Conservation (phyloP, 2,888 invertebrate species). For the Cephus pulcher region DNA sequence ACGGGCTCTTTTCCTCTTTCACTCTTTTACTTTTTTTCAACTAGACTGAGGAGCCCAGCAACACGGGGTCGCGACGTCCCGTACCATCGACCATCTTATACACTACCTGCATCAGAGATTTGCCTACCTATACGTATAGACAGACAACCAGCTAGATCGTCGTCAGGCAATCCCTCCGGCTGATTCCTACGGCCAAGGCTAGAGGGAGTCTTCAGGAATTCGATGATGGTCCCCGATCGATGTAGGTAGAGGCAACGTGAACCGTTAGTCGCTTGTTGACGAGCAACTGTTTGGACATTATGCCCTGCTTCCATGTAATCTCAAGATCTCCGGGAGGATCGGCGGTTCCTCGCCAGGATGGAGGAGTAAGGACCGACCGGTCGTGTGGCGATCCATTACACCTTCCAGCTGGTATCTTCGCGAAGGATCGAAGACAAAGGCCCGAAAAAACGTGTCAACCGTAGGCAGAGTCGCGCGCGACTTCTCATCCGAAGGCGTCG, state of each 20-base stretch:
- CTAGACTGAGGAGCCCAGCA: background rate
- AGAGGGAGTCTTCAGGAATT: constrained; percentile 36
- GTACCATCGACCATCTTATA: background rate
- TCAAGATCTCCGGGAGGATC: constrained; percentile 42
- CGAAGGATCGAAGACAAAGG: constrained; percentile 54
- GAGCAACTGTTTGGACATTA: constrained; percentile 60
- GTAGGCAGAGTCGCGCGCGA: constrained; percentile 24
- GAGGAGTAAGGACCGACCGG: constrained; percentile 35
- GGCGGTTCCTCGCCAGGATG: constrained; percentile 13
- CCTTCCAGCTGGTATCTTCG: constrained; percentile 49
- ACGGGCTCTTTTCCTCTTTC: constrained; percentile 25
- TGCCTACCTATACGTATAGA: background rate
- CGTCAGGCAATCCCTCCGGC: background rate
- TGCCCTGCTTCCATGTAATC: constrained; percentile 59
- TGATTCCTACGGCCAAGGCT: background rate
- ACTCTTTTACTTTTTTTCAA: constrained; percentile 13
- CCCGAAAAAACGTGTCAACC: constrained; percentile 45
- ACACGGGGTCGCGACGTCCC: background rate
- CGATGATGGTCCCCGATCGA: constrained; percentile 36
- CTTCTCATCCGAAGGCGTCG: constrained; percentile 19
- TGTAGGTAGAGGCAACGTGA: constrained; percentile 1
- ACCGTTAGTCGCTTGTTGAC: constrained; percentile 41
- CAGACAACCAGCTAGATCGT: background rate
- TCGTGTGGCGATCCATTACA: constrained; percentile 60
- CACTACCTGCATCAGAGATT: background rate